Conservation (phyloP, 2,888 invertebrate species). For the Melikaiella ostensackeni region DNA sequence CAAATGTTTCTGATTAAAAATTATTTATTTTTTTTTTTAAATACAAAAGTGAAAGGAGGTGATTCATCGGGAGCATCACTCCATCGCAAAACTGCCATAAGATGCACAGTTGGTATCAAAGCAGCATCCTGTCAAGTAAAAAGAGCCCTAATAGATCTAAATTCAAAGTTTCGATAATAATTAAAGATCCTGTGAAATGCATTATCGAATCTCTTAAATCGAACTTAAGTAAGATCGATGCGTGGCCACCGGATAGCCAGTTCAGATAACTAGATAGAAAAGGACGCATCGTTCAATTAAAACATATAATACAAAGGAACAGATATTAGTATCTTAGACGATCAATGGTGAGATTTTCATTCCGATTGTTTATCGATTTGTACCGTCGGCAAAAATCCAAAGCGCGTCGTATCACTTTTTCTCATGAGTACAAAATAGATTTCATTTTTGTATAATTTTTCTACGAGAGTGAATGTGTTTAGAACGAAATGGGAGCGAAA, state of each 20-base stretch:
- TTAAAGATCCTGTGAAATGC: constrained; percentile 13
- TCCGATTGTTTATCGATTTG: constrained; percentile 63
- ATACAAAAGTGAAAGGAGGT: background rate
- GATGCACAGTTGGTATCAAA: constrained; percentile 69
- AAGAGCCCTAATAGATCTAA: background rate
- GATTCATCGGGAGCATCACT: constrained; percentile 18
- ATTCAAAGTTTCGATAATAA: constrained; percentile 5
- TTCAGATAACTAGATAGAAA: constrained; percentile 28
- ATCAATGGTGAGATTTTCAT: constrained; percentile 54
- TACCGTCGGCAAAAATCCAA: constrained; percentile 47
- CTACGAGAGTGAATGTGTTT: constrained; percentile 51
- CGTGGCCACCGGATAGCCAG: constrained; percentile 19
- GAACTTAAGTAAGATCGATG: constrained; percentile 35
- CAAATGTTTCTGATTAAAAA: background rate
- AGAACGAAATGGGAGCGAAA: constrained; percentile 44
- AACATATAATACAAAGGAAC: constrained; percentile 38
- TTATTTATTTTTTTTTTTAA: background rate
- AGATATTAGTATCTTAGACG: constrained; percentile 45
- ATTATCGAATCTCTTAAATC: constrained; percentile 35
- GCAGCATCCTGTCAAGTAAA: constrained; percentile 51
- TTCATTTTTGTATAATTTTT: constrained; percentile 62
- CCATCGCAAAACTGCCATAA: constrained; percentile 59
- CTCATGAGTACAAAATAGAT: constrained; percentile 55
- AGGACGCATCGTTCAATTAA: constrained; percentile 57
- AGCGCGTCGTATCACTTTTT: constrained; percentile 54